Percentiles rank a stretch among this genome's conserved stretches.
phyloP scores from a whole-genome alignment of 2,113 vertebrate genomes.

The Ascaphus truei region DNA sequence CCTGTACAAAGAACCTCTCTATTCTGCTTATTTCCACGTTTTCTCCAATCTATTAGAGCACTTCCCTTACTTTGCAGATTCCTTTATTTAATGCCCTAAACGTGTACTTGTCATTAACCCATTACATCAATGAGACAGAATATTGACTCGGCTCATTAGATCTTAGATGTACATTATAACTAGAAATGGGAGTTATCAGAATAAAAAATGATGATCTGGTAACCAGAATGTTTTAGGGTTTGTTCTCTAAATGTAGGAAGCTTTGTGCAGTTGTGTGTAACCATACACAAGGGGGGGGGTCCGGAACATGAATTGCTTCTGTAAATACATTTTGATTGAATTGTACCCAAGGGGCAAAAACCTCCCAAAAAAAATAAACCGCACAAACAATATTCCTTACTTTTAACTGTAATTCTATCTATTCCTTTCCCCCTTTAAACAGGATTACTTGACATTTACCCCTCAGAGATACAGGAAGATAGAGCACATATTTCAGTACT shows the following conservation, averaged over 20 bases:
- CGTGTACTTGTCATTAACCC: neutral
- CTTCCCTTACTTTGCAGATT: neutral
- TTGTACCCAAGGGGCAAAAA: neutral
- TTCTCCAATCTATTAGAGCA: slow-evolving; percentile 2
- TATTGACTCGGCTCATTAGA: no score
- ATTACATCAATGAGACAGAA: neutral
- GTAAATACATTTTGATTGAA: neutral
- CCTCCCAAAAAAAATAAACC: neutral
- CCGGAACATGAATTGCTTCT: neutral
- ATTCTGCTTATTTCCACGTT: neutral
- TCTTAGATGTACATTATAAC: no score
- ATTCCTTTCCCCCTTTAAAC: slow-evolving; percentile 2
- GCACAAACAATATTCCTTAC: neutral
- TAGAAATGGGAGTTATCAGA: no score
- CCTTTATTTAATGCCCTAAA: no score
- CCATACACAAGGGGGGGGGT: neutral
- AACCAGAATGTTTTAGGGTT: no score
- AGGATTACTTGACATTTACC: slow-evolving; percentile 23
- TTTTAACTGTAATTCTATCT: slow-evolving; percentile 8
- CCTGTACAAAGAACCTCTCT: slow-evolving; percentile 4
- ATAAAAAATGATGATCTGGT: no score
- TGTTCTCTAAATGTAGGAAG: no score
- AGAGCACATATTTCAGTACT: neutral
- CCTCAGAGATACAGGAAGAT: slow-evolving; percentile 1
- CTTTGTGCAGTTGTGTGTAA: neutral